These are phyloP conservation scores for Heliconius charithonia DNA, from an alignment of 2,888 invertebrate genomes.

Conservation along the genomic window DNA sequence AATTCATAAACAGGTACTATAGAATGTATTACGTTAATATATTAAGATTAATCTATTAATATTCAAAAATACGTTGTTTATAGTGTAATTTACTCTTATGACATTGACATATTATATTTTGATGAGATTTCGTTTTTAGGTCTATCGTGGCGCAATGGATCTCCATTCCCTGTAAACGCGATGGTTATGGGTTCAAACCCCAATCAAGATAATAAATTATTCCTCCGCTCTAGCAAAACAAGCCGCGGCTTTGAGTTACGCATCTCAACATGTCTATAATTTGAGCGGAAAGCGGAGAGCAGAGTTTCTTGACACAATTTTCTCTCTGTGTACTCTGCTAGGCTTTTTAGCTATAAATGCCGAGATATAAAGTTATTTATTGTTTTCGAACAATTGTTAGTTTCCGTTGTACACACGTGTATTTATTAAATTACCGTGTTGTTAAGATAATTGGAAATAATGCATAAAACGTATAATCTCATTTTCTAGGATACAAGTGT, in stretches of 20 bases:
- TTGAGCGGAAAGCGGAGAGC: too few species aligned
- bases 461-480: conserved; percentile 13
- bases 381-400: neutral
- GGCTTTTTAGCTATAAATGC: too few species aligned
- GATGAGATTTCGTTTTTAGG: neutral
- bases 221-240: too few species aligned
- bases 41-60: neutral
- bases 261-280: too few species aligned
- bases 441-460: conserved; percentile 17
- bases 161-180: too few species aligned
- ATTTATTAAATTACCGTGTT: conserved; percentile 19
- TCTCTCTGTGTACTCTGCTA: too few species aligned
- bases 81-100: neutral
- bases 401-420: neutral
- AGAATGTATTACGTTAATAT: neutral
- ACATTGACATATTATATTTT: neutral
- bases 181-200: too few species aligned
- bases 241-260: too few species aligned
- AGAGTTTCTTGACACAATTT: too few species aligned
- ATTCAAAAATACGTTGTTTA: neutral
- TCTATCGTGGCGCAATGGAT: too few species aligned
- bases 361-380: too few species aligned
- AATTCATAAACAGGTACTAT: neutral
- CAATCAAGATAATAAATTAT: too few species aligned
- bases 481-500: conserved; percentile 13